Conservation (phyloP, 1,140 invertebrate species). For the Drosophila varians region DNA sequence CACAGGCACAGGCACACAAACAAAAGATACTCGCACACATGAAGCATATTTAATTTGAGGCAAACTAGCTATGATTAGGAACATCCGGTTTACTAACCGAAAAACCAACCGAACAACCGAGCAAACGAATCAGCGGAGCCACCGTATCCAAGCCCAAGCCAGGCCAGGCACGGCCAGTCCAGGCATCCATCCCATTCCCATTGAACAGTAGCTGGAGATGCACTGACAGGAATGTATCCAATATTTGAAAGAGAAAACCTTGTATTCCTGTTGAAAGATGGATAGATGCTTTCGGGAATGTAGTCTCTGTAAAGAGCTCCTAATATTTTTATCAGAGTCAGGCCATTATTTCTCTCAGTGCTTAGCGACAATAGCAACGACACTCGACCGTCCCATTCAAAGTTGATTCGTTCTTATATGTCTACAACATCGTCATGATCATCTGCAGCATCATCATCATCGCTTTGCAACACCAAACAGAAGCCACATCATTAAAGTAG, state of each 20-base stretch:
- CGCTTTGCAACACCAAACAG: neutral
- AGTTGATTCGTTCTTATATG: slow-evolving; percentile 53
- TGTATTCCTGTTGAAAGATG: no score
- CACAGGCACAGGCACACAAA: slow-evolving; percentile 42
- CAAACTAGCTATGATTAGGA: slow-evolving; percentile 84
- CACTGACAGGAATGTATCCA: slow-evolving; percentile 1
- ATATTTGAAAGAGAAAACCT: neutral
- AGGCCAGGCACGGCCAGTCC: slow-evolving; percentile 11
- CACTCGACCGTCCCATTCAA: slow-evolving; percentile 53
- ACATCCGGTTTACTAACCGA: slow-evolving; percentile 84
- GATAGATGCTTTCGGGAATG: no score
- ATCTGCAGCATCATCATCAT: slow-evolving; percentile 25
- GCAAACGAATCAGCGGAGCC: slow-evolving; percentile 45
- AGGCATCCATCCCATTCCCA: slow-evolving; percentile 41
- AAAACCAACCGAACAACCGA: slow-evolving; percentile 65
- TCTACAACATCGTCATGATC: slow-evolving; percentile 39
- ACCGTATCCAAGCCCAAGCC: slow-evolving; percentile 25
- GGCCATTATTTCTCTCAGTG: slow-evolving; percentile 13
- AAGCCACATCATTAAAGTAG: neutral
- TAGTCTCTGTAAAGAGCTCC: no score
- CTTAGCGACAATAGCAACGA: slow-evolving; percentile 48
- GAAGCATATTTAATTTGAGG: slow-evolving; percentile 83
- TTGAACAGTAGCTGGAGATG: slow-evolving; percentile 67
- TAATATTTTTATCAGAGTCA: no score
- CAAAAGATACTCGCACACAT: slow-evolving; percentile 67